A percentile compares a stretch with the other conserved stretches of the same genome.
These are phyloP conservation scores for Holacanthella duospinosa DNA, from an alignment of 2,888 invertebrate genomes.

Conservation along the genomic window DNA sequence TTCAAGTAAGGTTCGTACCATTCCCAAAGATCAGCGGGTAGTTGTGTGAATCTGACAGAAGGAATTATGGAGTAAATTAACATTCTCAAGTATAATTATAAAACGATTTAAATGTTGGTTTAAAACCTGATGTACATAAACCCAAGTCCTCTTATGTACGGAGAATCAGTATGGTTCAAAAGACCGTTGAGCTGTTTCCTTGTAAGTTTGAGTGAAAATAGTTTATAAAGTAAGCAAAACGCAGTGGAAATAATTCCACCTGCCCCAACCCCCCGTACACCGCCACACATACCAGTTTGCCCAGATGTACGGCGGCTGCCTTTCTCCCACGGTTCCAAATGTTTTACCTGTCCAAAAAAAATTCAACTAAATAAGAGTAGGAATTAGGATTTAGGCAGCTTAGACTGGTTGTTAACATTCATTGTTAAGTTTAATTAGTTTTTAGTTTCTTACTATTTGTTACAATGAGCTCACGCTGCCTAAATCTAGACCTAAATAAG, in stretches of 20 bases:
- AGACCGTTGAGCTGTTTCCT: conserved; percentile 94
- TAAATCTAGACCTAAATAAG: too few relatives aligned
- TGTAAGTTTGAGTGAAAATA: conserved; percentile 92
- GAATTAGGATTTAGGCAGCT: too few relatives aligned
- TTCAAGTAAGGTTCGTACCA: conserved; percentile 96
- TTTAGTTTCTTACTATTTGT: too few relatives aligned
- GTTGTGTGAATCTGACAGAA: conserved; percentile 77
- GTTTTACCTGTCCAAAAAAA: conserved; percentile 51
- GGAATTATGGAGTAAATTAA: conserved; percentile 9
- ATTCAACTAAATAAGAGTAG: not conserved
- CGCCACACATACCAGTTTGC: conserved; percentile 96
- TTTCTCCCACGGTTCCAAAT: conserved; percentile 98
- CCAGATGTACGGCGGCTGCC: conserved; percentile 95
- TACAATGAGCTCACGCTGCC: too few relatives aligned
- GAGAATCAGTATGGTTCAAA: conserved; percentile 88
- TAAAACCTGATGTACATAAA: conserved; percentile 60
- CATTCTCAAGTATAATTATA: not conserved
- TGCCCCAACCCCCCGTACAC: conserved; percentile 97
- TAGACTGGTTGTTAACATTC: too few relatives aligned
- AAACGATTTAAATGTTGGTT: not conserved
- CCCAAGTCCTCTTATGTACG: conserved; percentile 92
- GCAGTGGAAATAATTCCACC: conserved; percentile 99
- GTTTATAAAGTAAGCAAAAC: conserved; percentile 94
- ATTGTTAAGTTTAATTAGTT: too few relatives aligned
- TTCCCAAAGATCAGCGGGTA: conserved; percentile 86